Percentiles rank a stretch among this genome's conserved stretches.
phyloP scores from a whole-genome alignment of 2,113 vertebrate species.

The Anguilla rostrata region DNA sequence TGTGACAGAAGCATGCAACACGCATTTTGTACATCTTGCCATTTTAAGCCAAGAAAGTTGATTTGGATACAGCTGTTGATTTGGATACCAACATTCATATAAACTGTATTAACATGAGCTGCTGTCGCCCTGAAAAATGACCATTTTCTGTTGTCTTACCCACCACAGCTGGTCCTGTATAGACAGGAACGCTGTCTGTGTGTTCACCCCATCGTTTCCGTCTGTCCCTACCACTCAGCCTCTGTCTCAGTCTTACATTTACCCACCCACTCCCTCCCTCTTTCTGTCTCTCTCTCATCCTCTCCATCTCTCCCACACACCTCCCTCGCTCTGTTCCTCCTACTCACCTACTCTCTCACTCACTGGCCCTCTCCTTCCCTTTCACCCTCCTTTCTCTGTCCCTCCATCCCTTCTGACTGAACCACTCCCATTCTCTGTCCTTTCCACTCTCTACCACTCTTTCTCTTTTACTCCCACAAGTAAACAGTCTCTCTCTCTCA shows the following conservation, averaged over 20 bases:
- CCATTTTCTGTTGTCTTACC: not conserved
- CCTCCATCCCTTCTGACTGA: not conserved
- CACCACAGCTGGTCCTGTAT: not conserved
- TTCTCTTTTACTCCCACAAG: not conserved
- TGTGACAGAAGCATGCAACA: not conserved
- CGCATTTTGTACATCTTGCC: not conserved
- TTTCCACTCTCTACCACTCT: not conserved
- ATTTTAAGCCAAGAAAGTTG: not conserved
- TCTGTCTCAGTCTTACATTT: not conserved
- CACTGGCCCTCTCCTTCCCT: not conserved
- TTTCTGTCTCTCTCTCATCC: not conserved
- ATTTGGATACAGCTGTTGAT: not conserved
- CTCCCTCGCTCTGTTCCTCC: not conserved
- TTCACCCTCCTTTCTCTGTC: not conserved
- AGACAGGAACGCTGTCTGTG: not conserved
- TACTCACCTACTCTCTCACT: not conserved
- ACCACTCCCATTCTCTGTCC: not conserved
- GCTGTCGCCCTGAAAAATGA: not conserved
- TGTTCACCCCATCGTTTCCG: not conserved
- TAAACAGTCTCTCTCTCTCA: not conserved
- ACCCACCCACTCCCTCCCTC: not conserved
- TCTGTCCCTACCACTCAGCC: not conserved
- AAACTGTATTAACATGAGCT: not conserved
- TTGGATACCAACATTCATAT: not conserved
- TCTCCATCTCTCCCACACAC: not conserved